Evolutionary conservation across 2,888 invertebrate genomes (phyloP).

Genomic region (Encarsia formosa): DNA sequence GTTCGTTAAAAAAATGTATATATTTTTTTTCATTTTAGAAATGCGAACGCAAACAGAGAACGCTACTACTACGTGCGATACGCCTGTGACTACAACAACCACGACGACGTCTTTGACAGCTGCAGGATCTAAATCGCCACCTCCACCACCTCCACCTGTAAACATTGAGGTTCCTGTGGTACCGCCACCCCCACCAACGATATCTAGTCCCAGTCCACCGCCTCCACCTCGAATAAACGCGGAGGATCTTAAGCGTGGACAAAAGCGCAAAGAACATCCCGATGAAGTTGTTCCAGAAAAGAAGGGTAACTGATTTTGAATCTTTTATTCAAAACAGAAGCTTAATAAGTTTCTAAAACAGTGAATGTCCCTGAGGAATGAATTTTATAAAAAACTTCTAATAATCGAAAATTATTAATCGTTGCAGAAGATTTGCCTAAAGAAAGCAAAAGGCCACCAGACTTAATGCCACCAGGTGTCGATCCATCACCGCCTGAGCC

Average conservation of each 20-base stretch:
- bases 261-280: slow-evolving; percentile 33
- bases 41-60: slow-evolving; percentile 19
- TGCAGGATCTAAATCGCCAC: no score
- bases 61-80: no score
- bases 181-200: slow-evolving; percentile 36
- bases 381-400: neutral
- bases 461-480: slow-evolving; percentile 57
- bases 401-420: neutral
- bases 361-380: neutral
- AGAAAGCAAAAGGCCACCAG: slow-evolving; percentile 52
- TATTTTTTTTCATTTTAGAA: slow-evolving; percentile 9
- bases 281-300: neutral
- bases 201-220: slow-evolving; percentile 47
- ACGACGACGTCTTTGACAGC: no score
- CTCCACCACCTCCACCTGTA: no score
- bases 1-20: neutral
- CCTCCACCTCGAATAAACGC: slow-evolving; percentile 47
- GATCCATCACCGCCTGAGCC: slow-evolving; percentile 53
- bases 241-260: slow-evolving; percentile 40
- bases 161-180: neutral
- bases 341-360: no score
- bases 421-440: no score
- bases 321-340: neutral
- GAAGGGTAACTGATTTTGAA: neutral
- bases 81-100: no score